These are phyloP conservation scores for Apamea monoglypha DNA, from an alignment of 2,888 invertebrate genomes.

Conservation along the genomic window DNA sequence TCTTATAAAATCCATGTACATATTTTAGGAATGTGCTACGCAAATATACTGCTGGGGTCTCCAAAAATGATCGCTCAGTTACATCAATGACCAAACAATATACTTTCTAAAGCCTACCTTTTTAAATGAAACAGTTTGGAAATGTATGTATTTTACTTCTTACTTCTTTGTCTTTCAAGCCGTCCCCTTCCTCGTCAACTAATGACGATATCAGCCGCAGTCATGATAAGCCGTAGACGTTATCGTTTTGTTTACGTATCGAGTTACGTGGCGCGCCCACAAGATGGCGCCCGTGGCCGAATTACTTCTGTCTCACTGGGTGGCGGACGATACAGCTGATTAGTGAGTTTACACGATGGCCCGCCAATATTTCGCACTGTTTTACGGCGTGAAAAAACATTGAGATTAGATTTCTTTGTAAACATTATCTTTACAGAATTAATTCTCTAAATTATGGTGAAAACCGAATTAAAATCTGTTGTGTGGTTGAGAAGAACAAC, in stretches of 20 bases:
- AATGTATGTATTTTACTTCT: neutral
- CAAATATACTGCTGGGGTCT: neutral
- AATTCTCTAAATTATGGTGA: neutral
- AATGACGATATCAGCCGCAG: conserved; percentile 45
- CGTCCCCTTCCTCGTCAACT: conserved; percentile 18
- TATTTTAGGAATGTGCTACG: neutral
- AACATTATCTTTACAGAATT: no score
- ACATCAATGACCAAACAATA: neutral
- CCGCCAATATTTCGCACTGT: neutral
- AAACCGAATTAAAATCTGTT: neutral
- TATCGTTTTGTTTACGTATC: conserved; percentile 65
- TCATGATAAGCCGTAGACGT: conserved; percentile 44
- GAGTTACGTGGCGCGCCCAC: conserved; percentile 64
- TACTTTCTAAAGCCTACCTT: neutral
- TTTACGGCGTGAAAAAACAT: neutral
- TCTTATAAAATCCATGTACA: neutral
- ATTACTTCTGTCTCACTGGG: conserved; percentile 53
- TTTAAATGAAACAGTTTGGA: neutral
- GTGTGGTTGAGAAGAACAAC: neutral
- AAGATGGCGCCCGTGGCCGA: conserved; percentile 60
- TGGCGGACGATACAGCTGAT: conserved; percentile 29
- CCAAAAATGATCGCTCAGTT: neutral
- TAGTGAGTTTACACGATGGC: neutral
- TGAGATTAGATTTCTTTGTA: no score
- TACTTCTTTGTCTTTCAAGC: conserved; percentile 4